A percentile compares a stretch with the other conserved stretches of the same genome.
These are phyloP conservation scores for Caenorhabditis sinica DNA, from an alignment of 2,888 invertebrate genomes.

Conservation along the genomic window DNA sequence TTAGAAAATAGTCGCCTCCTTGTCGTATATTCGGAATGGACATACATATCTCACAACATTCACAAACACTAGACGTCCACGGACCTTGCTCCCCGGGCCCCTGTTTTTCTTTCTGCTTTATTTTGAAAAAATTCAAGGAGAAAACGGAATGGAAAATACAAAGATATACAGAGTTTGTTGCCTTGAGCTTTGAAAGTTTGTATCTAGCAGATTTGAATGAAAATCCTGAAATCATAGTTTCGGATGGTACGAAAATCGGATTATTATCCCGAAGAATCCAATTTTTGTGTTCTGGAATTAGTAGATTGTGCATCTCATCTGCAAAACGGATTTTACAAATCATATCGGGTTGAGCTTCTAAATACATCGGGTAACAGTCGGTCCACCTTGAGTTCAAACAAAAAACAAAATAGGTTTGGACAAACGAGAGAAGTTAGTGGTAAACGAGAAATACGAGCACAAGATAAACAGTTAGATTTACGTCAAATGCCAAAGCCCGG, in stretches of 20 bases:
- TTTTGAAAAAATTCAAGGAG: slow-evolving; percentile 27
- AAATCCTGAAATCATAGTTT: not conserved
- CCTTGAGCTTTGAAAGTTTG: too few relatives aligned
- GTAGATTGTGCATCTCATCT: too few relatives aligned
- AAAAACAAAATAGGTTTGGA: not conserved
- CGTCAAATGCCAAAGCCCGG: slow-evolving; percentile 15
- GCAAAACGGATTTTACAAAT: too few relatives aligned
- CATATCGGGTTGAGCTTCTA: too few relatives aligned
- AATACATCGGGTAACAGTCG: too few relatives aligned
- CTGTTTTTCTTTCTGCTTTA: slow-evolving; percentile 34
- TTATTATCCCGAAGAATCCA: too few relatives aligned
- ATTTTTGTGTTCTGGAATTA: too few relatives aligned
- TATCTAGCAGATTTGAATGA: slow-evolving; percentile 4
- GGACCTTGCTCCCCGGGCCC: slow-evolving; percentile 29
- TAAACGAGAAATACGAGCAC: not conserved
- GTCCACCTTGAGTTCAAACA: not conserved
- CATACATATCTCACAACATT: slow-evolving; percentile 61
- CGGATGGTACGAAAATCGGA: not conserved
- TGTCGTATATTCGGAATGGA: slow-evolving; percentile 60
- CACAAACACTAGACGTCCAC: slow-evolving; percentile 54
- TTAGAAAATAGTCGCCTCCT: slow-evolving; percentile 55
- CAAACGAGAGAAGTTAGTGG: not conserved
- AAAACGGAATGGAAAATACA: slow-evolving; percentile 19
- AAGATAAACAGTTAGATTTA: slow-evolving; percentile 32
- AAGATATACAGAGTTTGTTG: slow-evolving; percentile 3